Base-by-base conservation (phyloP, 2,888 invertebrate species). In the Priocnemis perturbator region DNA sequence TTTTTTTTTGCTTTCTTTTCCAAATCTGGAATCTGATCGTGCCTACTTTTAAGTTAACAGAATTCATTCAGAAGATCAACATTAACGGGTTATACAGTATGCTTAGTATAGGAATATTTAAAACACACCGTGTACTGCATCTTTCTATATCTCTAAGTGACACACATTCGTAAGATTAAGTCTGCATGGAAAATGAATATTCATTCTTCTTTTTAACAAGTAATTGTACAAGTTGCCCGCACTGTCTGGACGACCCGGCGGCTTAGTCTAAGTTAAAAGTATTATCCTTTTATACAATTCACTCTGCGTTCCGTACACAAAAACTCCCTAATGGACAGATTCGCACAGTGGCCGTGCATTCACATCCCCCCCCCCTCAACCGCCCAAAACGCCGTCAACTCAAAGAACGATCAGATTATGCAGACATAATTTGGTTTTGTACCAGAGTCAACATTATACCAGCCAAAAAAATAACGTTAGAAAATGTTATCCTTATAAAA, bases 121-220 rank as follows among this genome's bases (percentile, higher is more conserved):
- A 82, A 85, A 81, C 81, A 83, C 77, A 81, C 84, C 81, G 83
- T 76, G 72, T 67, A 67, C 66, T 74, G 73, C 73, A 64, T 73
- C 67, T 21, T 67, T 73, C 69, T 73, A 78, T 67, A 67, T 61
- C 60, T 37, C 7, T 77, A 74, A 64, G 61, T 74, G 66, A 76
- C 79, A 78, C 64, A 67, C 65, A 68, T 73, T 74, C 72, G 61
- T 69, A 66, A 71, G 65, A 44, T 66, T 64, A 77, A 76, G 70
- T 74, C 70, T 64, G 58, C 66, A 64, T 73, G 61, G 72, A 75
- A 81, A 82, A 69, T 74, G 65, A 76, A 73, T 61, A 72, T 71
- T 74, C 68, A 64, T 74, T 60, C 20, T n/a, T 67, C 23, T 58
- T 67, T 55, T 53, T 64, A 76, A 74, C 73, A 65, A 71, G 50